A percentile compares a stretch with the other conserved stretches of the same genome.
These are phyloP conservation scores for Bombus impatiens DNA, from an alignment of 1,140 invertebrate species.

Conservation along the genomic window DNA sequence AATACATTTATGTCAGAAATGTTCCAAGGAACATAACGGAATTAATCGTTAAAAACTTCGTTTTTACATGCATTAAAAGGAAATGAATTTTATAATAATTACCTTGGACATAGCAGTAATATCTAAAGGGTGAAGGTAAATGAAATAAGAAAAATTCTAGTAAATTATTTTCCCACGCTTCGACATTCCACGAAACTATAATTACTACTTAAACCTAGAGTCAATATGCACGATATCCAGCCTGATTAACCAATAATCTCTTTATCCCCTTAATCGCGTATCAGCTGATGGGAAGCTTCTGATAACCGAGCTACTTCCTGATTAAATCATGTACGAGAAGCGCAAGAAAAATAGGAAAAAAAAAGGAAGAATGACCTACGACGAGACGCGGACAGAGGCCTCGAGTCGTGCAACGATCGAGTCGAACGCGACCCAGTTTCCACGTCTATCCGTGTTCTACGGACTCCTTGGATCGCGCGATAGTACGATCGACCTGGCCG, in stretches of 20 bases:
- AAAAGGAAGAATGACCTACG: neutral
- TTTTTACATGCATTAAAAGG: no score
- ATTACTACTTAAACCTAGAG: neutral
- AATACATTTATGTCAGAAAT: no score
- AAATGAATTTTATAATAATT: neutral
- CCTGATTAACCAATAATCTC: neutral
- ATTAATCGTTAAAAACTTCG: no score
- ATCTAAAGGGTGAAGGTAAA: neutral
- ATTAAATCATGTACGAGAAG: neutral
- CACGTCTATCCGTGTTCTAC: conserved; percentile 48
- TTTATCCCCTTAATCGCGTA: neutral
- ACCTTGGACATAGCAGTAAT: neutral
- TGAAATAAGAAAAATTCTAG: neutral
- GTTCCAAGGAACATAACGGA: neutral
- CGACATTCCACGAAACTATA: neutral
- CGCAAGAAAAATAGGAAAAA: neutral
- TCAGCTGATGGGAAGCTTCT: neutral
- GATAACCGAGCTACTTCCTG: neutral
- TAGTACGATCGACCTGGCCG: conserved; percentile 3
- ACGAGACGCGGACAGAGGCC: conserved; percentile 7
- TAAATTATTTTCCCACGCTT: neutral
- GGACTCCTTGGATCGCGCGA: conserved; percentile 20
- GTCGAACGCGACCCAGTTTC: conserved; percentile 62
- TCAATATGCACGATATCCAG: neutral
- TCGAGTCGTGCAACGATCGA: conserved; percentile 46